A percentile compares a stretch with the other conserved stretches of the same genome.
phyloP scores from a whole-genome alignment of 2,797 vertebrate genomes.

The Calcarius lapponicus region DNA sequence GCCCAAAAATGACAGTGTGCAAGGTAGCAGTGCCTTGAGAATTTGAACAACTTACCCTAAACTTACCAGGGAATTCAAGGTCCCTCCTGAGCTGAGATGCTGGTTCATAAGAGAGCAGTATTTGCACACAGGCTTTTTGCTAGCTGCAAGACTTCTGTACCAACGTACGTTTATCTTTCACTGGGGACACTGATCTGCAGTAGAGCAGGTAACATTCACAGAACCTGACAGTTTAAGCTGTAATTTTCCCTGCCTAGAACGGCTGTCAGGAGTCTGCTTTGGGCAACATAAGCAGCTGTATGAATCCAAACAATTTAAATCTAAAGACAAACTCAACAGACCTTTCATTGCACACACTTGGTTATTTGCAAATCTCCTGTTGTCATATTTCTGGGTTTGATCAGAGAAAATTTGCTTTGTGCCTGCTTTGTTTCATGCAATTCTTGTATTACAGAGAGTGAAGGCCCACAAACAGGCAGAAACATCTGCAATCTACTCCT shows the following conservation, averaged over 20 bases:
- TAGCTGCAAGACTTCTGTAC: neutral
- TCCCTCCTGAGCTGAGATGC: neutral
- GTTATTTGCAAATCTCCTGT: neutral
- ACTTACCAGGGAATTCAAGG: neutral
- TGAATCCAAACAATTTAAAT: neutral
- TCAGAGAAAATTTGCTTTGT: neutral
- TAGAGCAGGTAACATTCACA: neutral
- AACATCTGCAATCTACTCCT: neutral
- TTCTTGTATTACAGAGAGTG: neutral
- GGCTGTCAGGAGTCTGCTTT: conserved; percentile 1
- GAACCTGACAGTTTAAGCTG: neutral
- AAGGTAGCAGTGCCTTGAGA: neutral
- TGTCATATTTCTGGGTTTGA: neutral
- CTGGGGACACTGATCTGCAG: neutral
- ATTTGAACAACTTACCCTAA: neutral
- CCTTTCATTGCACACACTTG: neutral
- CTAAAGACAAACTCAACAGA: neutral
- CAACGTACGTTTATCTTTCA: neutral
- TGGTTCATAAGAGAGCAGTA: neutral
- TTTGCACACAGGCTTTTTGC: neutral
- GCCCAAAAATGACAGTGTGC: neutral
- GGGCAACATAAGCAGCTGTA: neutral
- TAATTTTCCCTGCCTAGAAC: neutral
- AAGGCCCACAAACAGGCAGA: neutral
- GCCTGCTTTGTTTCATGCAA: neutral